Base-by-base conservation (phyloP, 2,888 invertebrate genomes). In the Pristionchus fissidentatus region DNA sequence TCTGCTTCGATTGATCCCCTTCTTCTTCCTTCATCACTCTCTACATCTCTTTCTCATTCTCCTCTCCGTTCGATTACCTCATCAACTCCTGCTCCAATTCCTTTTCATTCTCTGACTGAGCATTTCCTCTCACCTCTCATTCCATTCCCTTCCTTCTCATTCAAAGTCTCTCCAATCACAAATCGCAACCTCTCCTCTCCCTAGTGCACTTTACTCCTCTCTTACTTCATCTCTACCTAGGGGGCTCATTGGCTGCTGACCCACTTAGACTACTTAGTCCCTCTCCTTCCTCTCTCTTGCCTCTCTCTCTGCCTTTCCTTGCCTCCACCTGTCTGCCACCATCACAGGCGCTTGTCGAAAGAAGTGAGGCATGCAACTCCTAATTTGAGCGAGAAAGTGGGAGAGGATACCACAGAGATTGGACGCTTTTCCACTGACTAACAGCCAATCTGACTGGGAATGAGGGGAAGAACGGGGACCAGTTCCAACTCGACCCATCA, bases 181-280 rank as follows among this genome's bases (percentile, higher is more conserved):
- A 15, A 78, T 78, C 8, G n/a, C 8, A 26, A 8, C 52, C 52
- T 75, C 75, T 26, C 75, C n/a, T 75, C 78, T 26, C 41, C 26
- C 46, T 73, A 46, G n/a, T 52, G 49, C 78, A 49, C 78, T 78
- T 78, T 78, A 49, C 78, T 38, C 19, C 77, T 77, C 46, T 75
- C 26, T 66, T 66, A 66, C 66, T 66, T 66, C 66, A 66, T 66
- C 38, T 66, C 66, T 38, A 38, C 66, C 66, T 38, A 38, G 38
- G n/a, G 38, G 66, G 49, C 66, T 66, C 66, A 66, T 66, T 66
- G 66, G 57, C 57, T 43, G 38, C 78, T 78, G 78, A 55, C 78
- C 57, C 78, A 55, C 26, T 78, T 78, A 66, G 66, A 38, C 66
- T 66, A 66, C 66, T 66, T 66, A 66, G 66, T 66, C 62, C 49